A percentile compares a stretch with the other conserved stretches of the same genome.
Conservation (phyloP, 1,140 invertebrate genomes). For the Drosophila ohnishii region DNA sequence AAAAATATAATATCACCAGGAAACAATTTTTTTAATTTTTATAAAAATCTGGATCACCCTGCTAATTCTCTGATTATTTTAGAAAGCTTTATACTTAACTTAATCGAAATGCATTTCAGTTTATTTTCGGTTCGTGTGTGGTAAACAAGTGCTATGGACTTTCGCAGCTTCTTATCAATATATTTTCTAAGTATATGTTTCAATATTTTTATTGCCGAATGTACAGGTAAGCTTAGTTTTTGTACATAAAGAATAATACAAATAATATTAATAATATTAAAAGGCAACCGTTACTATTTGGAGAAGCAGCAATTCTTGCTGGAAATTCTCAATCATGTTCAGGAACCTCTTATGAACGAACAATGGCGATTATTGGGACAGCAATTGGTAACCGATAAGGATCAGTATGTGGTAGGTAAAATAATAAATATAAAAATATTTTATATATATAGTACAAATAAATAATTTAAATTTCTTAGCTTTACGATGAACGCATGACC, state of each 20-base stretch:
- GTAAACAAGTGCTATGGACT: conserved; percentile 53
- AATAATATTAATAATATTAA: too few relatives aligned
- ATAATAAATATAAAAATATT: too few relatives aligned
- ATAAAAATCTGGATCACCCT: background rate
- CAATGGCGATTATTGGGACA: conserved; percentile 47
- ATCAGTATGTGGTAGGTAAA: conserved; percentile 50
- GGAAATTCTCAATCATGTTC: conserved; percentile 55
- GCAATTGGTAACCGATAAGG: conserved; percentile 44
- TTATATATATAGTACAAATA: background rate
- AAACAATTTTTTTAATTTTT: background rate
- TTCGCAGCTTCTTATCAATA: conserved; percentile 19
- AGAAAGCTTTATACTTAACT: conserved; percentile 9
- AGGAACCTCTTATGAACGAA: conserved; percentile 47
- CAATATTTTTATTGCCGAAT: conserved; percentile 13
- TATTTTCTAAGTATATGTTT: background rate
- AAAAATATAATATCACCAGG: background rate
- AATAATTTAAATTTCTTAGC: conserved; percentile 10
- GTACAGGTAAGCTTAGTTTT: conserved; percentile 28
- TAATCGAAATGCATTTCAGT: conserved; percentile 43
- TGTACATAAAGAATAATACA: background rate
- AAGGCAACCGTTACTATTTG: conserved; percentile 55
- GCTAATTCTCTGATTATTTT: conserved; percentile 1
- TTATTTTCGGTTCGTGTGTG: conserved; percentile 8
- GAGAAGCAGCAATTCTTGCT: conserved; percentile 54
- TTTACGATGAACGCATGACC: conserved; percentile 47